Base-by-base conservation (phyloP, 2,888 invertebrate species). In the Agriotes lineatus region DNA sequence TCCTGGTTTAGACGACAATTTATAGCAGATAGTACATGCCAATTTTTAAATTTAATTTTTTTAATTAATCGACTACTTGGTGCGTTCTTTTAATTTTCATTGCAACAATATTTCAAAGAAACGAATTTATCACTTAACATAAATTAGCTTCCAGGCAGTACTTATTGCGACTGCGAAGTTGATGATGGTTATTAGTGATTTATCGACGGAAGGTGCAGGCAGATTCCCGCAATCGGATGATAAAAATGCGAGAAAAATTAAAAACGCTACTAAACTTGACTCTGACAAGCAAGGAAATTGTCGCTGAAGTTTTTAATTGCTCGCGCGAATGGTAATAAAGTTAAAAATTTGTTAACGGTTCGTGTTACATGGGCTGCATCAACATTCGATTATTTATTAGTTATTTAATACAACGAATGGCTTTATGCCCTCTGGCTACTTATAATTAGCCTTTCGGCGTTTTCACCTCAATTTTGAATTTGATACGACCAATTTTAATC, bases 271-370 rank as follows among this genome's bases (percentile, higher is more conserved):
- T 63, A 45, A 63, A 45, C 39, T 20, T 56, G 42, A 45, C 45
- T 25, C 16, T 56, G 63, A 45, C 22, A 58, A 39, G 19, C 22
- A 18, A 60, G 62, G 33, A 62, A 52, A 52, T 39, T 30, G 62
- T 50, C 50, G 56, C 58, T 57, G 37, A 60, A 60, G 30, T 9
- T 57, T 65, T 65, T 57, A 65, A 58, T 57, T 57, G 52, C 64
- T 37, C 48, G 48, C 30, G 22, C 19, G 57, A 33, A 37, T 45
- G 19, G 39, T 54, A 62, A 62, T 19, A 60, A 60, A 64, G 10
- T 39, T n/a, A 1, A 39, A n/a, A 56, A 56, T 56, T 64, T 64
- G 56, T 64, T 64, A 44, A 64, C 54, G 44, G 62, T 48, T 56
- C 45, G 25, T 57, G 25, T 64, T 64, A 61, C 48, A 60, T 35